phyloP scores from a whole-genome alignment of 2,888 invertebrate genomes.

The Reticulitermes lucifugus region DNA sequence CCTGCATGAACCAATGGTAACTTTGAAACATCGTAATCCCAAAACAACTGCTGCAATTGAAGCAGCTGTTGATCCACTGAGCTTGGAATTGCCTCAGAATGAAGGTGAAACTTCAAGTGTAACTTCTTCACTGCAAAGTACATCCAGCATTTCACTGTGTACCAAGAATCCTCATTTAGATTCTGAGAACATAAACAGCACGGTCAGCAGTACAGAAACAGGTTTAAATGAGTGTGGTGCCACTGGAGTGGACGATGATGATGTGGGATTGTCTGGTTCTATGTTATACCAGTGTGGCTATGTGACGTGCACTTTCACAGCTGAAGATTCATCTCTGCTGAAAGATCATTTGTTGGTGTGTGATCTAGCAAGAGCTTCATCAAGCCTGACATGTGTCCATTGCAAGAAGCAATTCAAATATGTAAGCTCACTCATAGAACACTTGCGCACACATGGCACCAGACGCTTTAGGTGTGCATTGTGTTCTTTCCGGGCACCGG shows the following conservation, averaged over 20 bases:
- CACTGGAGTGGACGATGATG: slow-evolving; percentile 58
- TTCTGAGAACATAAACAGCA: no score
- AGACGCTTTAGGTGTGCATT: slow-evolving; percentile 71
- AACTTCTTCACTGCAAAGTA: no score
- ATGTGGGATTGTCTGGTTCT: slow-evolving; percentile 62
- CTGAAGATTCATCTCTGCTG: slow-evolving; percentile 60
- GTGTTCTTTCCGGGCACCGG: slow-evolving; percentile 65
- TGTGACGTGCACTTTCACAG: slow-evolving; percentile 62
- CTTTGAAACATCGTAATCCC: slow-evolving; percentile 52
- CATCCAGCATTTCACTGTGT: no score
- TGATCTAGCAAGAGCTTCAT: slow-evolving; percentile 56
- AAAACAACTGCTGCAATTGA: slow-evolving; percentile 48
- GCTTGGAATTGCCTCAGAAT: not conserved
- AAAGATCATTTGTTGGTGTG: slow-evolving; percentile 62
- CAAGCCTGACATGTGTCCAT: slow-evolving; percentile 66
- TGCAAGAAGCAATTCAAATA: slow-evolving; percentile 65
- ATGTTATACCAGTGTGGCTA: slow-evolving; percentile 68
- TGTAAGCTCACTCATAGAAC: slow-evolving; percentile 61
- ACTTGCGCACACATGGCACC: slow-evolving; percentile 71
- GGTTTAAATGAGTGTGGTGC: not conserved
- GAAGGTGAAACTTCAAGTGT: no score
- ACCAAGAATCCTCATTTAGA: no score
- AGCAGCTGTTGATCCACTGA: slow-evolving; percentile 54
- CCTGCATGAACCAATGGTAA: slow-evolving; percentile 53
- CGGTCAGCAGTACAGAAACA: not conserved